Base-by-base conservation (phyloP, 37 sponge, comb jelly and placozoan genomes). In the Tethya wilhelma region DNA sequence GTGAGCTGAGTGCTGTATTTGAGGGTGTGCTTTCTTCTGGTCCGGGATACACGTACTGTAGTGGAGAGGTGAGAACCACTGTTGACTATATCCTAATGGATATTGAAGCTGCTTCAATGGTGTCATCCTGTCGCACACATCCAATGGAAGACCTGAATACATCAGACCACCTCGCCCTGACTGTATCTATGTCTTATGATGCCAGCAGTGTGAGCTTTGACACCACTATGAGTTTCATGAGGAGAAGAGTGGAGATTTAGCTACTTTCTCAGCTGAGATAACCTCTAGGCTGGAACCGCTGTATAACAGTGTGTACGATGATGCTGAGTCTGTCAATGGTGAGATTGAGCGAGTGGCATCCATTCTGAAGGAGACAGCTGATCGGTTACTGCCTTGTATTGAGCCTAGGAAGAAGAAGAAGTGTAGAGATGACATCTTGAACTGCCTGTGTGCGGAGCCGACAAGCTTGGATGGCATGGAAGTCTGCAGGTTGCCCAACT, bases 61-160 rank as follows among this genome's bases (percentile, higher is more conserved):
- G 44, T 40, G 70, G 70, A 2, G 44, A 69, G 4, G 70, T 69
- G 44, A 38, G 11, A 9, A 69, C 70, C 19, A 69, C 70, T 2
- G 44, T 69, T 2, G 70, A 64, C 7, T 64, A 64, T 7, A 30
- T 64, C 7, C 66, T 64, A 2, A 69, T 69, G 70, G 70, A 69
- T 39, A 23, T 69, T 38, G 70, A 69, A 38, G 70, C 44, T 19
- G 70, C 70, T 39, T 39, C 66, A 2, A 64, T 64, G 66, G 31
- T 32, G 36, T 2, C 31, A 30, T 64, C 36, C 34, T 64, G 66
- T 30, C n/a, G n/a, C n/a, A n/a, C n/a, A n/a, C n/a, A n/a, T n/a
- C 53, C 53, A 49, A 49, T 49, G 53, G 14, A 9, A 49, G 53
- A 49, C 14, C 53, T 49, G 53, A 49, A n/a, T n/a, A n/a, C n/a